These are phyloP conservation scores for Ranitomeya imitator DNA, from an alignment of 2,113 vertebrate species.

Conservation along the genomic window DNA sequence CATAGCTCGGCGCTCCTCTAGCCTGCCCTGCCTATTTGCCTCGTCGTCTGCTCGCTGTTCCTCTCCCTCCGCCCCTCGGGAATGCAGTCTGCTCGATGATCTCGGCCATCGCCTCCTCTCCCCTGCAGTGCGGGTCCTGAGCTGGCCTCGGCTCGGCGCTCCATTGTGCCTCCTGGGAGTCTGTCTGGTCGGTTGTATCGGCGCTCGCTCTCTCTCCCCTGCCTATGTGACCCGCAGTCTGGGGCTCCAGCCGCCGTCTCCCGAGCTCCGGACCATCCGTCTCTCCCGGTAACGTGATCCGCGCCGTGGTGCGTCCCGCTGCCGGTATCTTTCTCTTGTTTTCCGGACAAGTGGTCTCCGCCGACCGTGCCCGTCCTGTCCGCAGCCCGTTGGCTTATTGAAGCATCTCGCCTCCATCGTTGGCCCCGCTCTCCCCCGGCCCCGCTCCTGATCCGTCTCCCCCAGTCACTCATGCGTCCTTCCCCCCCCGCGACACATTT, in stretches of 20 bases:
- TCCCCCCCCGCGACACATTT: neutral
- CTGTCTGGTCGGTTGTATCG: slow-evolving; percentile 35
- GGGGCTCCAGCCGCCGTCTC: slow-evolving; percentile 28
- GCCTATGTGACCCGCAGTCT: slow-evolving; percentile 39
- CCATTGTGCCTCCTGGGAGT: neutral
- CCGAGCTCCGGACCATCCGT: neutral
- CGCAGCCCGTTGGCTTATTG: neutral
- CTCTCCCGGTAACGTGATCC: neutral
- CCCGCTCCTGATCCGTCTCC: too few species aligned
- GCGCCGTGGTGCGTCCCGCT: neutral
- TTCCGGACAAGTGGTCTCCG: neutral
- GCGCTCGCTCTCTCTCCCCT: slow-evolving; percentile 33
- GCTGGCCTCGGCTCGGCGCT: slow-evolving; percentile 34
- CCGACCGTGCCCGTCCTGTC: neutral
- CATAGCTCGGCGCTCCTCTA: neutral
- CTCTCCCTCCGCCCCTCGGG: neutral
- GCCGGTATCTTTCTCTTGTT: neutral
- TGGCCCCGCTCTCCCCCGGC: neutral
- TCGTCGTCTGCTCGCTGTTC: slow-evolving; percentile 44
- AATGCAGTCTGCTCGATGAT: slow-evolving; percentile 27
- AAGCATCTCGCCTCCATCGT: neutral
- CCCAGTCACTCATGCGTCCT: neutral
- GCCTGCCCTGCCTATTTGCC: slow-evolving; percentile 1
- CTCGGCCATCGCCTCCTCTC: neutral
- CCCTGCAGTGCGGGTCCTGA: slow-evolving; percentile 41